phyloP scores from a whole-genome alignment of 2,113 vertebrate genomes.

The Myotis brandtii region DNA sequence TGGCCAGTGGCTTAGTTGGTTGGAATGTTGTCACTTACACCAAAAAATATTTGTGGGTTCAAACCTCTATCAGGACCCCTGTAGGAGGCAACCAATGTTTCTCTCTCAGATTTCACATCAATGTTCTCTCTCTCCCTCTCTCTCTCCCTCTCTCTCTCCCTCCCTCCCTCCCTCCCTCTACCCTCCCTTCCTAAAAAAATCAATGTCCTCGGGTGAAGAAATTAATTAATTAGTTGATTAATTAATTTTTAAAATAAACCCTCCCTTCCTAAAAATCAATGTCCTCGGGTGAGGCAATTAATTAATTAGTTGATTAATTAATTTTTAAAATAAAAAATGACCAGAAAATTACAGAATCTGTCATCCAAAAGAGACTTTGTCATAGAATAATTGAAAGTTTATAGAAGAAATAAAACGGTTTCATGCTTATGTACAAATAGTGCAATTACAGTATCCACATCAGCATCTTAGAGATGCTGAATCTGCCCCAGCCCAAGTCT shows the following conservation, averaged over 20 bases:
- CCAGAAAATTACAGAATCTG: constrained; percentile 10
- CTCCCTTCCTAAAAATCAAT: background rate
- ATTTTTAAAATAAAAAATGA: background rate
- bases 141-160: too few species aligned
- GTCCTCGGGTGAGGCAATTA: background rate
- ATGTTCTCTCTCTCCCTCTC: background rate
- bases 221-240: background rate
- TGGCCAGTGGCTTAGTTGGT: background rate
- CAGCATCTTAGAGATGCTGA: background rate
- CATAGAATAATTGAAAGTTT: background rate
- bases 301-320: background rate
- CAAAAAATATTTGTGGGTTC: background rate
- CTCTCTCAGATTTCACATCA: too few species aligned
- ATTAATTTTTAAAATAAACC: background rate
- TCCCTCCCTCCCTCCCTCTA: too few species aligned
- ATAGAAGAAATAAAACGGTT: background rate
- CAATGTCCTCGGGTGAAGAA: background rate
- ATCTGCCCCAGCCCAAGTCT: background rate
- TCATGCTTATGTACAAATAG: background rate
- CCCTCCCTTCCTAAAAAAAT: background rate
- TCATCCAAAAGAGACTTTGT: background rate
- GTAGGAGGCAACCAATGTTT: background rate
- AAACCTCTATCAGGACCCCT: background rate
- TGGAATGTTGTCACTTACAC: background rate
- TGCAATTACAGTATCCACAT: background rate